These are phyloP conservation scores for Archips xylosteana DNA, from an alignment of 2,888 invertebrate genomes.

Conservation along the genomic window DNA sequence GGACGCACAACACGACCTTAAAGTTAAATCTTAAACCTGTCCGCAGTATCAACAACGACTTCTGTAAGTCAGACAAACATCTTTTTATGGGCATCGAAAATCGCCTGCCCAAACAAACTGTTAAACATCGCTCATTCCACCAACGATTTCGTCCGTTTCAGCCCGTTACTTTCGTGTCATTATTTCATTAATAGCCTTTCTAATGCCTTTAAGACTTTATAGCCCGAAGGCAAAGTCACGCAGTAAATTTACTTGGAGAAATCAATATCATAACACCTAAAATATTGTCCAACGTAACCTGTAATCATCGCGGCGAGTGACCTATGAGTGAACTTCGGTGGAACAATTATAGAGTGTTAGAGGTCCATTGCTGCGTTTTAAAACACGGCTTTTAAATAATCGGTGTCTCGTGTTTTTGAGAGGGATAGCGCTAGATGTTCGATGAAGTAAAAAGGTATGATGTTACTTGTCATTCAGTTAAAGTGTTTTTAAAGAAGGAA, in stretches of 20 bases:
- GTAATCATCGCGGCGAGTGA: conserved; percentile 57
- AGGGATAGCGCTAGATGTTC: not conserved
- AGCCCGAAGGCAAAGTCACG: conserved; percentile 57
- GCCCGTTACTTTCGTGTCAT: conserved; percentile 45
- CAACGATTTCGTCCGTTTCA: conserved; percentile 5
- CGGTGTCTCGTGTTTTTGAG: not conserved
- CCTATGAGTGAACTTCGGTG: conserved; percentile 45
- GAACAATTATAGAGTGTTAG: not conserved
- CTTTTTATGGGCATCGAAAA: not conserved
- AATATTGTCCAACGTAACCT: conserved; percentile 66
- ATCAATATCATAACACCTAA: conserved; percentile 70
- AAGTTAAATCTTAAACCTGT: not conserved
- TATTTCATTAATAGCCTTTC: conserved; percentile 61
- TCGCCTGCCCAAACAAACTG: conserved; percentile 7
- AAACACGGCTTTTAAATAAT: no score
- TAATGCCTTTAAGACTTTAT: conserved; percentile 54
- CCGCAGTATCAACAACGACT: not conserved
- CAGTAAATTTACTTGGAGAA: conserved; percentile 66
- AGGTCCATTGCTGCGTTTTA: conserved; percentile 40
- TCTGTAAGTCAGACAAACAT: not conserved
- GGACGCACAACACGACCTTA: no score
- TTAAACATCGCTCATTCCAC: not conserved
- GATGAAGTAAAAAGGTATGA: no score
- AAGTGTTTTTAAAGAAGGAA: no score
- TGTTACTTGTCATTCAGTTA: no score